A percentile compares a stretch with the other conserved stretches of the same genome.
These are phyloP conservation scores for Caloenas nicobarica DNA, from an alignment of 2,113 vertebrate genomes.

Conservation along the genomic window DNA sequence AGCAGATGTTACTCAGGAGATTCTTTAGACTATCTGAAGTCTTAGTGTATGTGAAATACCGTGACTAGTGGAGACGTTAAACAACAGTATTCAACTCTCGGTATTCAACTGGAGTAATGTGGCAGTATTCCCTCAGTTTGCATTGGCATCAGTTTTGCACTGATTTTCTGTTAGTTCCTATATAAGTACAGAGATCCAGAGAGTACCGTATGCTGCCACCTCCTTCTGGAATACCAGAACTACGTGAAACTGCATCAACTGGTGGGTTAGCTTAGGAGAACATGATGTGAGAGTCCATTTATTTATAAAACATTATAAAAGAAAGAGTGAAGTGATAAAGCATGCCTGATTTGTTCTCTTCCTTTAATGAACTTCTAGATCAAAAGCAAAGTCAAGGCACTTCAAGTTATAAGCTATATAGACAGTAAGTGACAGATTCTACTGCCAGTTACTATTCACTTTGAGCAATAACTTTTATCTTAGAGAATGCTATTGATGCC, in stretches of 20 bases:
- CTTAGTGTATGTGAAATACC: neutral
- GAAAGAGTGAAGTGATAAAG: slow-evolving; percentile 28
- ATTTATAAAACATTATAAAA: slow-evolving; percentile 62
- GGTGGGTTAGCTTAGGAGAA: neutral
- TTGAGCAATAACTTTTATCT: slow-evolving; percentile 52
- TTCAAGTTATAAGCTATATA: neutral
- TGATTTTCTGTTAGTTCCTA: neutral
- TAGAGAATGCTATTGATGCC: neutral
- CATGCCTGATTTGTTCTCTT: slow-evolving; percentile 46
- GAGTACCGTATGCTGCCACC: neutral
- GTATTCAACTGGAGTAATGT: neutral
- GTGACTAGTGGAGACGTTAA: neutral
- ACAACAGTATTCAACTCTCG: too few relatives aligned
- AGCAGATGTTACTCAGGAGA: neutral
- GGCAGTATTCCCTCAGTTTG: neutral
- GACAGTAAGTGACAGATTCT: slow-evolving; percentile 20
- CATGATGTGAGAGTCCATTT: slow-evolving; percentile 23
- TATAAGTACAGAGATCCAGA: neutral
- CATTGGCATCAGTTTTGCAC: neutral
- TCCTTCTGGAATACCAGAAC: neutral
- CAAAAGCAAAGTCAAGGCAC: slow-evolving; percentile 23
- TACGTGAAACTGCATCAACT: neutral
- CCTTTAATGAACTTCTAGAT: slow-evolving; percentile 57
- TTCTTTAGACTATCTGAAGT: neutral
- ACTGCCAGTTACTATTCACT: slow-evolving; percentile 17